These are phyloP conservation scores for Euplexia lucipara DNA, from an alignment of 2,888 invertebrate species.

Conservation along the genomic window DNA sequence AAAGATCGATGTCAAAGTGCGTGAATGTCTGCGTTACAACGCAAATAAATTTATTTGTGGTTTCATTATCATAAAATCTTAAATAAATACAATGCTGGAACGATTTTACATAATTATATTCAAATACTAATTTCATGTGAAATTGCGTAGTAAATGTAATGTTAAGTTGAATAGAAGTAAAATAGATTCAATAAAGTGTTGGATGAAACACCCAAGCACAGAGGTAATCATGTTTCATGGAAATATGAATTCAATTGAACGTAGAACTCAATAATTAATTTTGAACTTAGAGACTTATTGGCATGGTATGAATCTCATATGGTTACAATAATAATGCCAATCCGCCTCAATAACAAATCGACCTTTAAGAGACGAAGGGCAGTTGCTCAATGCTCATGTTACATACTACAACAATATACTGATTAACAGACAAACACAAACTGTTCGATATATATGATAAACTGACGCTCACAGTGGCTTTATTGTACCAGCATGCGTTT, in stretches of 20 bases:
- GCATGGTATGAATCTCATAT: background rate
- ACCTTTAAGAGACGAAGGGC: constrained; percentile 53
- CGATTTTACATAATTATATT: constrained; percentile 17
- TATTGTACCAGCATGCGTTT: constrained; percentile 81
- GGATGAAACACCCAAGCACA: constrained; percentile 13
- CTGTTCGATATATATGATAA: constrained; percentile 67
- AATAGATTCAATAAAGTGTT: no score
- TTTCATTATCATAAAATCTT: constrained; percentile 20
- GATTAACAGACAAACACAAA: constrained; percentile 70
- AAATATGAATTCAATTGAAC: background rate
- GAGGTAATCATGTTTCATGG: background rate
- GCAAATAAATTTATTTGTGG: constrained; percentile 37
- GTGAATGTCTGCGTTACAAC: constrained; percentile 34
- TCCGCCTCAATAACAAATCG: constrained; percentile 50
- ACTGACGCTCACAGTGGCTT: constrained; percentile 64
- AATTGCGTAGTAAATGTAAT: background rate
- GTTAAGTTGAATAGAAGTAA: background rate
- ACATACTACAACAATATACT: constrained; percentile 63
- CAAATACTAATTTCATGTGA: background rate
- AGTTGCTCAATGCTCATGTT: constrained; percentile 50
- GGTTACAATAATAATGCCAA: constrained; percentile 23
- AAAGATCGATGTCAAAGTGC: constrained; percentile 24
- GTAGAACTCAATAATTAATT: background rate
- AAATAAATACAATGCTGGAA: background rate
- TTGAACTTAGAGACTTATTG: background rate